Evolutionary conservation across 2,888 invertebrate species (phyloP).

Genomic region (Troides helena): DNA sequence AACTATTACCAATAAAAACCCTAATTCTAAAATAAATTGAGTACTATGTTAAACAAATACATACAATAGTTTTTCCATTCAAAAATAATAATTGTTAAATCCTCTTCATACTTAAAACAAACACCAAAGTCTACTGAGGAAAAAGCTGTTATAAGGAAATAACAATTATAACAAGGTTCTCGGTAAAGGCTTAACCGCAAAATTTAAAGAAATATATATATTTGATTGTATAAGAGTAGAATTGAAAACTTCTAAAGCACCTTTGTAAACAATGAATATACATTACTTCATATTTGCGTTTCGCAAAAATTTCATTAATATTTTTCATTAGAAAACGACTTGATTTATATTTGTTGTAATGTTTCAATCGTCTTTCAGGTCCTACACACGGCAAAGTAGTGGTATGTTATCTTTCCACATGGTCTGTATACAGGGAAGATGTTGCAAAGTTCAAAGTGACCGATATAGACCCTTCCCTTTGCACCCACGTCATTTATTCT

Average conservation of each 20-base stretch:
- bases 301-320: no score
- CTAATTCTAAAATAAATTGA: no score
- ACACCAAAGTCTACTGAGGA: neutral
- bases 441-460: conserved; percentile 81
- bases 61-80: no score
- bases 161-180: neutral
- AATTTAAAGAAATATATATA: neutral
- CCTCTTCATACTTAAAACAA: no score
- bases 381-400: conserved; percentile 82
- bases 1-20: no score
- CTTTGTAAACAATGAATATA: no score
- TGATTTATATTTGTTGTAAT: no score
- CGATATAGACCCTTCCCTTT: conserved; percentile 83
- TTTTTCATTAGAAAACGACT: no score
- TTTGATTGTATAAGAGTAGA: neutral
- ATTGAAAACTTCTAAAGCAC: no score
- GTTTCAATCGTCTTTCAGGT: conserved; percentile 49
- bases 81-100: no score
- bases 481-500: conserved; percentile 86
- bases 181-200: neutral
- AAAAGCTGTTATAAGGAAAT: conserved; percentile 1
- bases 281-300: no score
- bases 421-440: conserved; percentile 83
- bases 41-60: no score
- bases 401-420: conserved; percentile 86